Percentiles rank a stretch among this genome's conserved stretches.
Conservation (phyloP, 1,140 invertebrate genomes). For the Chymomyza costata region DNA sequence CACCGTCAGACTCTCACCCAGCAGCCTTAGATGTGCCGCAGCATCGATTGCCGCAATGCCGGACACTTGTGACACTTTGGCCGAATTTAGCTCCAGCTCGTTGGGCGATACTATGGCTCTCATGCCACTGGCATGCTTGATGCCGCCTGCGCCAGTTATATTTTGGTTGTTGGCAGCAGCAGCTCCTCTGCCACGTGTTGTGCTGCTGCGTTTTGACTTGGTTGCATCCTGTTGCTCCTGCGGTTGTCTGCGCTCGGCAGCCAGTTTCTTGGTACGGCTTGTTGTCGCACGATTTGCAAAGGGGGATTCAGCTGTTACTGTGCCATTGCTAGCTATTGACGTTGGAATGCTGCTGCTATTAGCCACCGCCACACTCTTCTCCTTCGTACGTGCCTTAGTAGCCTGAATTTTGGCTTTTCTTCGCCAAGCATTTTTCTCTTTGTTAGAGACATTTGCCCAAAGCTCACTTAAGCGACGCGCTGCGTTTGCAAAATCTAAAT, state of each 20-base stretch:
- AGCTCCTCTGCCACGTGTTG: constrained; percentile 2
- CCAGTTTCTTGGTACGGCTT: constrained; percentile 66
- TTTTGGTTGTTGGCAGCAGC: no score
- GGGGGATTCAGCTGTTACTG: constrained; percentile 16
- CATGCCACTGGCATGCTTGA: background rate
- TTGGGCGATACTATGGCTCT: constrained; percentile 24
- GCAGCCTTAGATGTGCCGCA: constrained; percentile 92
- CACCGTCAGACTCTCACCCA: constrained; percentile 94
- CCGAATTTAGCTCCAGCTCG: constrained; percentile 15
- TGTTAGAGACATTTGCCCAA: constrained; percentile 84
- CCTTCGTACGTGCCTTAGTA: constrained; percentile 58
- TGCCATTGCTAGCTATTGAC: constrained; percentile 32
- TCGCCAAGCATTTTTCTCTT: constrained; percentile 77
- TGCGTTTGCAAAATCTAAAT: constrained; percentile 84
- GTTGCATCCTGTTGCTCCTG: constrained; percentile 7
- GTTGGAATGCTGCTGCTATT: background rate
- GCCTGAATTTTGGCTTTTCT: constrained; percentile 78
- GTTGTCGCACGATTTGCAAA: constrained; percentile 64
- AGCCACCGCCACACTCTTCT: constrained; percentile 15
- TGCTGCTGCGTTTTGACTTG: background rate
- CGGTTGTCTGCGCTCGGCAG: constrained; percentile 39
- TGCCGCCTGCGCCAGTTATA: background rate
- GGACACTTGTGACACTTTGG: constrained; percentile 67
- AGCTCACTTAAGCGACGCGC: constrained; percentile 88
- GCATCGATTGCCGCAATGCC: constrained; percentile 92